Evolutionary conservation across 2,797 vertebrate species (phyloP).

Genomic region (Columba guinea): DNA sequence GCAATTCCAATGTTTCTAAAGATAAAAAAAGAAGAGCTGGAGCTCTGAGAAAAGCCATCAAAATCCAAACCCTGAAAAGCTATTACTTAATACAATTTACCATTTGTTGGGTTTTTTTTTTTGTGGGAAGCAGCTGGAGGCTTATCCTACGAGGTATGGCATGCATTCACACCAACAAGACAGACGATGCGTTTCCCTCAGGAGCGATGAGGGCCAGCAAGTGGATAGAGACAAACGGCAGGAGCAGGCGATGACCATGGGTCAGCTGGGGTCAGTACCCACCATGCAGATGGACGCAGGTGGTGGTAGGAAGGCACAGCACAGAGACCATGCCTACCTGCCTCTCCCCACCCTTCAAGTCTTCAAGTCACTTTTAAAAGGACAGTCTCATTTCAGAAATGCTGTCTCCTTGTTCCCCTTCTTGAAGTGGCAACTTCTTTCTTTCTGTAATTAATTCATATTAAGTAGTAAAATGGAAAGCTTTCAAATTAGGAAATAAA

Average conservation of each 20-base stretch:
- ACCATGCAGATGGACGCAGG: neutral
- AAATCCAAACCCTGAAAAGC: constrained; percentile 28
- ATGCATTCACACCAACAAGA: neutral
- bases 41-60: neutral
- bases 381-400: neutral
- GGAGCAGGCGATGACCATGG: fast-evolving
- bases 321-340: neutral
- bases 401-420: neutral
- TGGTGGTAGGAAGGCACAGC: neutral
- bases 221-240: neutral
- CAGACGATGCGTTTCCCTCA: neutral
- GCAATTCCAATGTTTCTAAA: constrained; percentile 27
- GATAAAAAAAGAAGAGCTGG: constrained; percentile 50
- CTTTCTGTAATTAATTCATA: neutral
- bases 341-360: neutral
- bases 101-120: neutral
- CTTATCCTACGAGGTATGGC: neutral
- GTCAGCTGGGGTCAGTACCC: neutral
- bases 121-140: neutral
- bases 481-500: neutral
- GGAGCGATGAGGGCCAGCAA: neutral
- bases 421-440: neutral
- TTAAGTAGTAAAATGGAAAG: neutral
- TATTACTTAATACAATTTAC: constrained; percentile 22
- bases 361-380: neutral